Base-by-base conservation (phyloP, 2,888 invertebrate genomes). In the Habrosyne pyritoides region DNA sequence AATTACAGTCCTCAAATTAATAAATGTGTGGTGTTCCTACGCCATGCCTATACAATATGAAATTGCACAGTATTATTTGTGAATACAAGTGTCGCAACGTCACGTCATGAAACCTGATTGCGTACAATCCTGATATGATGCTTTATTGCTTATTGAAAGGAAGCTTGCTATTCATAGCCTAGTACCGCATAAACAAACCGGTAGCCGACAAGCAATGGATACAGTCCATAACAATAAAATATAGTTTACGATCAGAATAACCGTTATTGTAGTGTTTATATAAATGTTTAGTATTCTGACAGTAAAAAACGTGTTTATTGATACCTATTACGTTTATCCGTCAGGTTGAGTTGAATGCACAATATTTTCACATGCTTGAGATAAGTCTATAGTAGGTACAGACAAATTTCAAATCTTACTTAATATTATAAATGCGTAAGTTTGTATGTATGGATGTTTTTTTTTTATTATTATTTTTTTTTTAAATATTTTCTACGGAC, bases 101-200 rank as follows among this genome's bases (percentile, higher is more conserved):
- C 52, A 50, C 30, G 52, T 54, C 54, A 54, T 46, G 55, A 53
- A 53, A 47, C 53, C 50, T 54, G 54, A 59, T 59, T 56, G 59
- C 21, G 10, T 42, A 42, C 18, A 18, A 18, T 42, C 18, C 42
- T 42, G 42, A 18, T 42, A 18, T 42, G 7, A 42, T 42, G 18
- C 8, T 42, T 42, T 42, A 42, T 42, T 14, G 42, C 42, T 6
- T 42, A 42, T 42, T 18, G 18, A 42, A 18, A 18, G 36, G 36
- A 14, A 14, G 18, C 42, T 42, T 42, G 42, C 42, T 1, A 18
- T 18, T 42, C 42, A 42, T 42, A 18, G 42, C 18, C 42, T 4
- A 18, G 1, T 5, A 18, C 42, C 18, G 18, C 18, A 42, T 42
- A 42, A 42, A 42, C 36, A 42, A 42, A 18, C 36, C 18, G n/a